A percentile compares a stretch with the other conserved stretches of the same genome.
Conservation (phyloP, 2,888 invertebrate species). For the Ophraella communa region DNA sequence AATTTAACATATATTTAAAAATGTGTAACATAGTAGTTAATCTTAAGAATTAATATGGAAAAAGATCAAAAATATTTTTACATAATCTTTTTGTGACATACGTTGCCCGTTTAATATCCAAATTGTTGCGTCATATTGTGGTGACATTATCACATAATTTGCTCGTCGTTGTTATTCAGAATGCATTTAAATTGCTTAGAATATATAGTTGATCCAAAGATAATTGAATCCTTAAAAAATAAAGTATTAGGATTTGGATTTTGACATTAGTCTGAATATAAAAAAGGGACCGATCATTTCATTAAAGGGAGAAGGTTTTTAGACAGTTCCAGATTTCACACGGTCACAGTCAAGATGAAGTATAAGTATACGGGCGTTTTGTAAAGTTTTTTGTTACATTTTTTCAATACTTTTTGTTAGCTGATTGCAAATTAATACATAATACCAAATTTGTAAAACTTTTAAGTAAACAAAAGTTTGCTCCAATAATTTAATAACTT, state of each 20-base stretch:
- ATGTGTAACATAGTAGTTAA: too few relatives aligned
- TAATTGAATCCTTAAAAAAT: neutral
- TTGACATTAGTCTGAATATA: neutral
- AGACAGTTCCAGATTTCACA: neutral
- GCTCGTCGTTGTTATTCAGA: neutral
- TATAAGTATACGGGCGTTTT: neutral
- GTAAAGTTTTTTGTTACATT: neutral
- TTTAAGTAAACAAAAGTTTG: too few relatives aligned
- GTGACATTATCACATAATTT: neutral
- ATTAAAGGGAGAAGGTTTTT: neutral
- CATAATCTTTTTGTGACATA: neutral
- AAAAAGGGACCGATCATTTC: neutral
- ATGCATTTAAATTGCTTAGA: neutral
- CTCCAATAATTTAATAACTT: too few relatives aligned
- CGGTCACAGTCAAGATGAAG: neutral
- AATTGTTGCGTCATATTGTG: neutral
- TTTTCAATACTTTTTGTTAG: neutral
- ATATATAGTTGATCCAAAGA: neutral
- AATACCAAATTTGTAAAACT: too few relatives aligned
- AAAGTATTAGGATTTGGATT: neutral
- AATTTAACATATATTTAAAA: too few relatives aligned
- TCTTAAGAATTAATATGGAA: too few relatives aligned
- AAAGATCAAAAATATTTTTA: too few relatives aligned
- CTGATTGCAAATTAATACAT: neutral
- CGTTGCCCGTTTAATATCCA: neutral